phyloP scores from a whole-genome alignment of 2,113 vertebrate genomes.

The Melanotaenia duboulayi region DNA sequence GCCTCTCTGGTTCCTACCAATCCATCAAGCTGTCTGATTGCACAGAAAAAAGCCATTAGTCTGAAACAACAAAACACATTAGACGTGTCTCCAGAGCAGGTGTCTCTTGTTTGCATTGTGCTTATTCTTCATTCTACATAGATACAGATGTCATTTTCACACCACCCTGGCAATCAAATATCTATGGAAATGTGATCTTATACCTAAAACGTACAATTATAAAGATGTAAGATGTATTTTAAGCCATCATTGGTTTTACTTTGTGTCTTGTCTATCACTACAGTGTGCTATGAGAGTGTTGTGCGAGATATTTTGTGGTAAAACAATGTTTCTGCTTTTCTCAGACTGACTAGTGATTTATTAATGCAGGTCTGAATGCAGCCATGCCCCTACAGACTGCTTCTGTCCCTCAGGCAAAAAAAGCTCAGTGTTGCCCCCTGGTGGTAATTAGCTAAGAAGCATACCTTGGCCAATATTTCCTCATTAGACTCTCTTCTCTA shows the following conservation, averaged over 20 bases:
- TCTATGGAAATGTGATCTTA: not conserved
- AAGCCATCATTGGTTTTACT: not conserved
- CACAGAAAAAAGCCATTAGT: conserved; percentile 69
- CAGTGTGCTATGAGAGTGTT: not conserved
- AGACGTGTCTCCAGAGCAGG: conserved; percentile 58
- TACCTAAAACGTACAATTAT: not conserved
- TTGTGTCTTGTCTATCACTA: not conserved
- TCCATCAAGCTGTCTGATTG: conserved; percentile 75
- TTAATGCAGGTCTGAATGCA: conserved; percentile 79
- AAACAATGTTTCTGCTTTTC: conserved; percentile 52
- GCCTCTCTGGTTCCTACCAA: conserved; percentile 65
- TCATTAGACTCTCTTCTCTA: conserved; percentile 30
- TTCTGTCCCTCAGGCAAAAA: conserved; percentile 44
- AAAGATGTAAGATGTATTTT: conserved; percentile 7
- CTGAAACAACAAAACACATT: conserved; percentile 60
- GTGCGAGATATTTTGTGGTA: conserved; percentile 31
- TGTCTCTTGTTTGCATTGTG: conserved; percentile 37
- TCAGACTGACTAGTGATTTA: conserved; percentile 74
- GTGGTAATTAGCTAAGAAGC: conserved; percentile 56
- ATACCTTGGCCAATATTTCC: conserved; percentile 25
- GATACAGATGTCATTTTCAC: conserved; percentile 47
- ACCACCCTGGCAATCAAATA: conserved; percentile 12
- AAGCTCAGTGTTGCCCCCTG: conserved; percentile 75
- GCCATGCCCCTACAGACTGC: conserved; percentile 64
- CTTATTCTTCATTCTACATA: conserved; percentile 38